Percentiles rank a stretch among this genome's conserved stretches.
These are phyloP conservation scores for Sinocyclocheilus grahami DNA, from an alignment of 2,113 vertebrate species.

Conservation along the genomic window DNA sequence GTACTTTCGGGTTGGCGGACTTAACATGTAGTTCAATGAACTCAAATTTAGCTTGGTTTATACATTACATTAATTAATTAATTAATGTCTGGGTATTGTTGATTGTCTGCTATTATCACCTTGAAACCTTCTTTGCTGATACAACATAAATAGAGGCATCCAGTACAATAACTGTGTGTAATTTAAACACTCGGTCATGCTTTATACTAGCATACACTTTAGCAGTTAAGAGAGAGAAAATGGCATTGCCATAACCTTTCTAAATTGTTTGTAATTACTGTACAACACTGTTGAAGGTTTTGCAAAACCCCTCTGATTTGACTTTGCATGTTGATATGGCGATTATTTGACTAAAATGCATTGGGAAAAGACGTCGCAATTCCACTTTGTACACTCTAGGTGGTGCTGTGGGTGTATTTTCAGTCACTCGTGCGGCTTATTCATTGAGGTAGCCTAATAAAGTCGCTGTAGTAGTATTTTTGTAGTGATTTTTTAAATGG, in stretches of 20 bases:
- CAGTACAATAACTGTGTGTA: not conserved
- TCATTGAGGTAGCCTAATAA: not conserved
- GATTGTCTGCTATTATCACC: not conserved
- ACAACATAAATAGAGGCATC: not conserved
- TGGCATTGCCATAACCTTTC: not conserved
- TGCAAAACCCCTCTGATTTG: not conserved
- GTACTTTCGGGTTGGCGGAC: not conserved
- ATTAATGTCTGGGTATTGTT: not conserved
- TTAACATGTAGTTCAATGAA: not conserved
- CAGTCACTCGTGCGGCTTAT: not conserved
- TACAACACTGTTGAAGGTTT: not conserved
- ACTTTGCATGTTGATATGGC: not conserved
- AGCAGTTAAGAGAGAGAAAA: too few species aligned
- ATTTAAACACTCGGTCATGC: not conserved
- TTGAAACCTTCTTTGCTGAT: not conserved
- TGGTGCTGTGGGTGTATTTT: conserved; percentile 28
- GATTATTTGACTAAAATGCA: not conserved
- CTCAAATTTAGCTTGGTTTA: not conserved
- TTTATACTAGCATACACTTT: not conserved
- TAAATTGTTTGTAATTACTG: not conserved
- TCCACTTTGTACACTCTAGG: conserved; percentile 42
- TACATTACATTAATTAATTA: not conserved
- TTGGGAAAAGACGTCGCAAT: not conserved
- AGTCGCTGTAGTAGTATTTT: not conserved
- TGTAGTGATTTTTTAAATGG: not conserved